These are phyloP conservation scores for Caenorhabditis macrosperma DNA, from an alignment of 2,888 invertebrate genomes.

Conservation along the genomic window DNA sequence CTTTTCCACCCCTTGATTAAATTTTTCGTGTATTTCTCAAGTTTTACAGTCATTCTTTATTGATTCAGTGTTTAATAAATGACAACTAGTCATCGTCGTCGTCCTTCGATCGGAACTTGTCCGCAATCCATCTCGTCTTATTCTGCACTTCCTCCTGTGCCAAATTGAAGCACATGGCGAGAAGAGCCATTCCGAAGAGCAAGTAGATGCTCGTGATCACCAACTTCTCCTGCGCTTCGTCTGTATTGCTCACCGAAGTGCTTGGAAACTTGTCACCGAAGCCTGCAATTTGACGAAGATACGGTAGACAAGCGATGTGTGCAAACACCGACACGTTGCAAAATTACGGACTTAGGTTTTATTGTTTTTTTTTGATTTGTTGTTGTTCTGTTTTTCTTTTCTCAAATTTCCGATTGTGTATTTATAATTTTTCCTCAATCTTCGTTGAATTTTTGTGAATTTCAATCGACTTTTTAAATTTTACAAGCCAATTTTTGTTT, in stretches of 20 bases:
- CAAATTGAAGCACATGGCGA: slow-evolving; percentile 97
- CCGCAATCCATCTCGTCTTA: slow-evolving; percentile 76
- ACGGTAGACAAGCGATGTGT: too few relatives aligned
- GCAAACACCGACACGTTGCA: too few relatives aligned
- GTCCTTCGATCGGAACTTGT: slow-evolving; percentile 77
- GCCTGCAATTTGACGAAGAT: slow-evolving; percentile 87
- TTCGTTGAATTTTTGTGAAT: too few relatives aligned
- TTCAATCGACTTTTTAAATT: too few relatives aligned
- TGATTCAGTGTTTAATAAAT: neutral
- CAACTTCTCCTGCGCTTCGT: slow-evolving; percentile 84
- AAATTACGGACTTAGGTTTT: too few relatives aligned
- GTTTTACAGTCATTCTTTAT: too few relatives aligned
- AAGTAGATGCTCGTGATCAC: slow-evolving; percentile 90
- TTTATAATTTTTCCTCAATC: too few relatives aligned
- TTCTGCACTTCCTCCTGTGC: slow-evolving; percentile 84
- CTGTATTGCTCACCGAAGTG: slow-evolving; percentile 77
- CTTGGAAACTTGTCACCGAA: slow-evolving; percentile 81
- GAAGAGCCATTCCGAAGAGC: slow-evolving; percentile 92
- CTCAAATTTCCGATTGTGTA: too few relatives aligned
- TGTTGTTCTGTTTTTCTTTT: too few relatives aligned
- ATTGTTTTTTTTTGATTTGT: slow-evolving; percentile 8
- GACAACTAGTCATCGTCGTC: slow-evolving; percentile 69
- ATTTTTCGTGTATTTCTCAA: neutral
- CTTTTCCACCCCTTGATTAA: neutral
- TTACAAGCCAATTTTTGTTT: too few relatives aligned